Percentiles rank a stretch among this genome's conserved stretches.
phyloP scores from a whole-genome alignment of 2,113 vertebrate species.

The Mobula hypostoma region DNA sequence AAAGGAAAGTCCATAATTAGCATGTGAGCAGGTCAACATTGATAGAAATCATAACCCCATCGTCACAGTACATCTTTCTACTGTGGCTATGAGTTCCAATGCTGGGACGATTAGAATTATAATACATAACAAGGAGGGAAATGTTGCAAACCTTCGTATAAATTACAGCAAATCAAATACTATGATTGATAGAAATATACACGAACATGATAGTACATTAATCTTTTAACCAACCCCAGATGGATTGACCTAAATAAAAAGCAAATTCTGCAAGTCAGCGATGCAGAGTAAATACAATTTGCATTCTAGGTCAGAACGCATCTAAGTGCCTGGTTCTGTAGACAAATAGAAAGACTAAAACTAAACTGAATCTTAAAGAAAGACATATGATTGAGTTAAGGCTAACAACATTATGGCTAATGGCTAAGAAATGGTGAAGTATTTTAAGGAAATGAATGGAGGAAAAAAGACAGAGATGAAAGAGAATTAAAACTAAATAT shows the following conservation, averaged over 20 bases:
- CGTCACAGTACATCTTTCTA: neutral
- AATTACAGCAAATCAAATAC: neutral
- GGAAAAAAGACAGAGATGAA: neutral
- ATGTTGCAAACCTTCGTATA: neutral
- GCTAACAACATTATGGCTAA: too few relatives aligned
- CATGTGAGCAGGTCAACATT: too few relatives aligned
- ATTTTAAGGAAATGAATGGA: neutral
- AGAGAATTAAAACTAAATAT: neutral
- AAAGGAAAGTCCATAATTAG: too few relatives aligned
- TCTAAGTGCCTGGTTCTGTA: neutral
- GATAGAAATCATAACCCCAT: too few relatives aligned
- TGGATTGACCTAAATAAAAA: neutral
- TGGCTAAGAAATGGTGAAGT: neutral
- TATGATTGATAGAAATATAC: neutral
- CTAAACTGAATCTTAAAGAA: neutral
- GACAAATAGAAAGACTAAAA: neutral
- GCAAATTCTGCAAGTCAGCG: neutral
- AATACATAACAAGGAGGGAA: neutral
- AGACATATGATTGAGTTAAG: neutral
- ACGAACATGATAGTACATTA: neutral
- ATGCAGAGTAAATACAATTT: neutral
- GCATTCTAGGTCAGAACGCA: neutral
- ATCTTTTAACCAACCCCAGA: neutral
- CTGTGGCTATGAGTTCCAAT: neutral
- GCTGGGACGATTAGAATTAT: neutral